A percentile compares a stretch with the other conserved stretches of the same genome.
These are phyloP conservation scores for Helicoverpa zea DNA, from an alignment of 1,140 invertebrate genomes.

Conservation along the genomic window DNA sequence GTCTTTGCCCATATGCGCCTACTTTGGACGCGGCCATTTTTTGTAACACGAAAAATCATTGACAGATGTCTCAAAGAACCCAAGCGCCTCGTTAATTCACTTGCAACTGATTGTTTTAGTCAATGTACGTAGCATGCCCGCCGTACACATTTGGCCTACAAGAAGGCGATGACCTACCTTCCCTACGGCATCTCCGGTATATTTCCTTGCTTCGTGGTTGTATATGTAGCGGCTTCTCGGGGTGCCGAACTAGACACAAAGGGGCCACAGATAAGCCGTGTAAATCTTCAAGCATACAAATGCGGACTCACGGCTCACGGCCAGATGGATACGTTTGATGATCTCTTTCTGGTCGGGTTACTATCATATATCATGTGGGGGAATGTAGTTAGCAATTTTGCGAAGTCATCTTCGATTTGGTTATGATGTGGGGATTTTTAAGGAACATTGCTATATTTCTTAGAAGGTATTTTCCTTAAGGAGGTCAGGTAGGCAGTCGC, in stretches of 20 bases:
- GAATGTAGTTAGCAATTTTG: constrained; percentile 46
- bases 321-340: constrained; percentile 42
- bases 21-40: too few species aligned
- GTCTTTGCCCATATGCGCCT: too few species aligned
- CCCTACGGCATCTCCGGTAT: too few species aligned
- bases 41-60: too few species aligned
- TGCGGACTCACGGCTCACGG: constrained; percentile 47
- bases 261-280: constrained; percentile 58
- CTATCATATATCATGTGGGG: constrained; percentile 21
- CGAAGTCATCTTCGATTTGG: constrained; percentile 31
- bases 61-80: too few species aligned
- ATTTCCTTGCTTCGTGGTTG: background rate
- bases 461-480: background rate
- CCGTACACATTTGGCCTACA: too few species aligned
- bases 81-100: too few species aligned
- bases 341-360: constrained; percentile 39
- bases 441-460: background rate
- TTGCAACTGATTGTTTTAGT: too few species aligned
- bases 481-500: too few species aligned
- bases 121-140: too few species aligned
- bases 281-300: constrained; percentile 59
- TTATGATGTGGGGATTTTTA: constrained; percentile 3
- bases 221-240: constrained; percentile 44
- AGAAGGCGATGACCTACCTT: too few species aligned
- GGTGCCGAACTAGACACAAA: constrained; percentile 60